Base-by-base conservation (phyloP, 2,113 vertebrate genomes). In the Cathartes aura region DNA sequence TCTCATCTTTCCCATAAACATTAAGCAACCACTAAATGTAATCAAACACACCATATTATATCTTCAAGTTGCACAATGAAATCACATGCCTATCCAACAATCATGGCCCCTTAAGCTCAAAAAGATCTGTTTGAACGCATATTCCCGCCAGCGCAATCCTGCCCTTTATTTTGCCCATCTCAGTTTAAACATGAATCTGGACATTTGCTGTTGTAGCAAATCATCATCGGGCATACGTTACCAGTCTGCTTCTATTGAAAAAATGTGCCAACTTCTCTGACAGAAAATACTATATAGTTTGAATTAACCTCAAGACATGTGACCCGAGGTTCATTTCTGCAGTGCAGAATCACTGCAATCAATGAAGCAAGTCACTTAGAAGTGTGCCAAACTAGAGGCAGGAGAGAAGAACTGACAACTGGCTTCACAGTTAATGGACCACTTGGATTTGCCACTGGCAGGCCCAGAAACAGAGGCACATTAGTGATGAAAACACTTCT, bases 171-270 rank as follows among this genome's bases (percentile, higher is more conserved):
- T 62, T 72, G n/a, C 8, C 53, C 5, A 23, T 32, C 66, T 60
- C 19, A 68, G 15, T 64, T 73, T 91, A 80, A 90, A 58, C 6
- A 27, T 11, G 19, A 66, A 53, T 58, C 48, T 56, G 66, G 30
- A 68, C 2, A 3, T 50, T 71, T 64, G 21, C 14, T 90, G 15
- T 75, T 76, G 32, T 10, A 75, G n/a, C 18, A 87, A 71, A 75
- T 59, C 2, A 14, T 53, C 34, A 22, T 62, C 0, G 0, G 15
- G 19, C 1, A 1, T 42, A 58, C 0, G 0, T 50, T 89, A 67
- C 15, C 15, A 29, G 7, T 55, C 47, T 82, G 30, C 10, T 71
- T 40, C 43, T 90, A 23, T 6, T 38, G 40, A 36, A 82, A 85
- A 90, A 68, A 47, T n/a, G 45, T 24, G 42, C 32, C 53, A 64